Conservation (phyloP, 1,140 invertebrate species). For the Drosophila santomea region DNA sequence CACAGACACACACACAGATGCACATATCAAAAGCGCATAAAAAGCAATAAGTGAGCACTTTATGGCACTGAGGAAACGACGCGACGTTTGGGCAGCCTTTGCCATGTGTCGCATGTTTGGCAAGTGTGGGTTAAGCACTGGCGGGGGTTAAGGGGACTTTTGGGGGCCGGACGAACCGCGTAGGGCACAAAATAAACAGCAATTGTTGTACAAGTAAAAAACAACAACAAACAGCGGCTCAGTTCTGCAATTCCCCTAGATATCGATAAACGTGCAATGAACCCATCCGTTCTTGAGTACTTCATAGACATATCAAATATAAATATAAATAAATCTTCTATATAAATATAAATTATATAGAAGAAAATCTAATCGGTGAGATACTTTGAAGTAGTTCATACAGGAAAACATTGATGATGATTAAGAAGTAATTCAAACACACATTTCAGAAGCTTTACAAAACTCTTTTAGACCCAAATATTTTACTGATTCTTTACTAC, state of each 20-base stretch:
- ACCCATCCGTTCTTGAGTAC: constrained; percentile 3
- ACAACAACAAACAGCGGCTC: constrained; percentile 21
- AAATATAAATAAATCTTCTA: too few relatives aligned
- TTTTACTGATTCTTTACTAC: too few relatives aligned
- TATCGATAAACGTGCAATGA: constrained; percentile 48
- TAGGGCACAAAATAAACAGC: constrained; percentile 53
- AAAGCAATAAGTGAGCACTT: constrained; percentile 78
- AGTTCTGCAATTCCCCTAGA: constrained; percentile 15
- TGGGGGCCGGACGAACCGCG: not conserved
- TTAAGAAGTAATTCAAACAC: too few relatives aligned
- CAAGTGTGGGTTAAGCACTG: constrained; percentile 13
- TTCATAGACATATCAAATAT: constrained; percentile 8
- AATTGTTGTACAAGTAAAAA: constrained; percentile 49
- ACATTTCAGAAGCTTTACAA: too few relatives aligned
- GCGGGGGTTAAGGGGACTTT: not conserved
- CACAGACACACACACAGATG: constrained; percentile 12
- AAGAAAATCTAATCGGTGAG: not conserved
- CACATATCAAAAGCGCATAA: constrained; percentile 74
- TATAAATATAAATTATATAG: not conserved
- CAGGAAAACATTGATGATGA: too few relatives aligned
- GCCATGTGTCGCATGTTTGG: constrained; percentile 56
- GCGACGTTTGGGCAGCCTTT: constrained; percentile 58
- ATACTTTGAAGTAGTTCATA: not conserved
- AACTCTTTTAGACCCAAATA: too few relatives aligned
- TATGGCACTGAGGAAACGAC: constrained; percentile 65